A percentile compares a stretch with the other conserved stretches of the same genome.
These are phyloP conservation scores for Spodoptera littoralis DNA, from an alignment of 2,888 invertebrate species.

Conservation along the genomic window DNA sequence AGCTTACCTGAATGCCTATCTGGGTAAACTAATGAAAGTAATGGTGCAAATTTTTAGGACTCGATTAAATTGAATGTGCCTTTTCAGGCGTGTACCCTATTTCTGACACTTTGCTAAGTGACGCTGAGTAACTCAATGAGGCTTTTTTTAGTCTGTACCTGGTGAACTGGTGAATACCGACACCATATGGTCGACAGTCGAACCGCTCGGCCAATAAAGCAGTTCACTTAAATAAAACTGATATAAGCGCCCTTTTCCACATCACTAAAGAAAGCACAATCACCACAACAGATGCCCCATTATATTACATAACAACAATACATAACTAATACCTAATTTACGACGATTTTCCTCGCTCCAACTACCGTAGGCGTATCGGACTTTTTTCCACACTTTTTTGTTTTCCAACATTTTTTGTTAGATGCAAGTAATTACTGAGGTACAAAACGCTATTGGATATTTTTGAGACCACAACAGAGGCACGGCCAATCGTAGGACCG, in stretches of 20 bases:
- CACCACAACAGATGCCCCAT: slow-evolving; percentile 48
- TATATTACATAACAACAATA: slow-evolving; percentile 61
- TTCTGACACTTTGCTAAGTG: too few species aligned
- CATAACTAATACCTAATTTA: slow-evolving; percentile 74
- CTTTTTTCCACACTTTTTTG: slow-evolving; percentile 59
- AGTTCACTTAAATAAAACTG: slow-evolving; percentile 21
- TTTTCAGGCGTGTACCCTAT: too few species aligned
- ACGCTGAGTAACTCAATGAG: too few species aligned
- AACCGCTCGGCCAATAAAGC: too few species aligned
- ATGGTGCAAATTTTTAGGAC: too few species aligned
- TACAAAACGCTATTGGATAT: slow-evolving; percentile 73
- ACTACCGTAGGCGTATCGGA: slow-evolving; percentile 58
- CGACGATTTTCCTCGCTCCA: slow-evolving; percentile 78
- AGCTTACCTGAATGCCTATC: too few species aligned
- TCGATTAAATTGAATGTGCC: too few species aligned
- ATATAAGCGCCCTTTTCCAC: slow-evolving; percentile 8
- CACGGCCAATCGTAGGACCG: slow-evolving; percentile 63
- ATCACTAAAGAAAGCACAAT: slow-evolving; percentile 30
- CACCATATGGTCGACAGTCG: too few species aligned
- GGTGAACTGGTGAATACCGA: too few species aligned
- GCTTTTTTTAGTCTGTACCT: too few species aligned
- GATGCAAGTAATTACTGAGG: slow-evolving; percentile 75
- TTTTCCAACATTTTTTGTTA: slow-evolving; percentile 68
- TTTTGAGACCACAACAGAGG: slow-evolving; percentile 45
- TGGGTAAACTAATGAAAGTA: too few species aligned